Conservation (phyloP, 2,797 vertebrate species). For the Streptopelia turtur region DNA sequence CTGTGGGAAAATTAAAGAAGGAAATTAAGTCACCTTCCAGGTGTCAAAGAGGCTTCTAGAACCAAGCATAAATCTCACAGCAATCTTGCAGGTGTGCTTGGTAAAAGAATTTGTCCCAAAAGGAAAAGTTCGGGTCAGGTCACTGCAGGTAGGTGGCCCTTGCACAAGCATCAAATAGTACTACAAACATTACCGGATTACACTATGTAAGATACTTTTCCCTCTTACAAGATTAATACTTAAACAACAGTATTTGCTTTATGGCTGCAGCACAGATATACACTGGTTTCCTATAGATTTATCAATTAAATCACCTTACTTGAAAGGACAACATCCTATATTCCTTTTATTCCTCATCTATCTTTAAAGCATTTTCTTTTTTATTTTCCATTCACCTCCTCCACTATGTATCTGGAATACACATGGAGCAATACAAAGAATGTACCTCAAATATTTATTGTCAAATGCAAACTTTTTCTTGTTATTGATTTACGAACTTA, state of each 20-base stretch:
- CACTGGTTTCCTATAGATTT: not conserved
- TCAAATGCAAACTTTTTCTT: not conserved
- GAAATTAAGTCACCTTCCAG: not conserved
- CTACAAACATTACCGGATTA: accelerated
- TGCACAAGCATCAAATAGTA: not conserved
- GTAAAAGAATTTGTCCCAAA: not conserved
- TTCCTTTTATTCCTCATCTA: not conserved
- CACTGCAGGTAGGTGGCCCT: not conserved
- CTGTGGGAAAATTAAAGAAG: not conserved
- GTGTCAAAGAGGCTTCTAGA: not conserved
- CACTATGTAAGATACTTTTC: not conserved
- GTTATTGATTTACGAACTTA: not conserved
- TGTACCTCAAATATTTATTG: not conserved
- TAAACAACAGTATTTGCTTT: not conserved
- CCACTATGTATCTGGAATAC: not conserved
- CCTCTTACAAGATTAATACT: not conserved
- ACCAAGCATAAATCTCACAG: not conserved
- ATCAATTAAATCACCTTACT: not conserved
- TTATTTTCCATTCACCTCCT: not conserved
- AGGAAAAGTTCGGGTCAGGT: not conserved
- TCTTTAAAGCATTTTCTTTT: not conserved
- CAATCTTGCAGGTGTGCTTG: not conserved
- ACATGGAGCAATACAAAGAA: not conserved
- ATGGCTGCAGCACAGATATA: not conserved
- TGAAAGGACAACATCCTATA: not conserved